Percentiles rank a stretch among this genome's conserved stretches.
These are phyloP conservation scores for Euschistus heros DNA, from an alignment of 1,140 invertebrate genomes.

Conservation along the genomic window DNA sequence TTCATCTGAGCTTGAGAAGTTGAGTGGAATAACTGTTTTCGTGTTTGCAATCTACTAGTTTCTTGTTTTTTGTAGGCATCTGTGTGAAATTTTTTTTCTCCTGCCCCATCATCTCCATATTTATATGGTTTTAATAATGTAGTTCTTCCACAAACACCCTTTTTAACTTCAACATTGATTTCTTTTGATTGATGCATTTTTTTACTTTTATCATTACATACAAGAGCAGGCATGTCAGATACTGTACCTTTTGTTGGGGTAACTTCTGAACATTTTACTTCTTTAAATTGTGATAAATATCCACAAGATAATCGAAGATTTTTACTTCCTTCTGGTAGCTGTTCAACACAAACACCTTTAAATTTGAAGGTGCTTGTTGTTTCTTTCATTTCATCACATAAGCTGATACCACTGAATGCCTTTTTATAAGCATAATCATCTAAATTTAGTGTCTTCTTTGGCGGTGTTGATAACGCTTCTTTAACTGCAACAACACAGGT, in stretches of 20 bases:
- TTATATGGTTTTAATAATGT: constrained; percentile 1
- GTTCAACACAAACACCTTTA: background rate
- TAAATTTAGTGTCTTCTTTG: background rate
- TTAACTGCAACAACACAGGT: background rate
- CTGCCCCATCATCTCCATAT: background rate
- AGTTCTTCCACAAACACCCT: background rate
- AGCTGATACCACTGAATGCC: background rate
- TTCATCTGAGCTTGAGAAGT: too few species aligned
- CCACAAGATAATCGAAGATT: background rate
- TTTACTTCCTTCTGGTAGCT: background rate
- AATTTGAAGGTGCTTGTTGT: background rate
- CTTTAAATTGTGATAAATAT: background rate
- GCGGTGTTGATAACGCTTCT: background rate
- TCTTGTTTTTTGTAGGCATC: too few species aligned
- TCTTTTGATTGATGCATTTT: background rate
- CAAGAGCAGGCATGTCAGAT: background rate
- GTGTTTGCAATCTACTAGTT: too few species aligned
- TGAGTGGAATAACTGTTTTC: too few species aligned
- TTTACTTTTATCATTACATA: background rate
- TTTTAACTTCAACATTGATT: background rate
- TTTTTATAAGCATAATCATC: background rate
- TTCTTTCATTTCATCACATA: background rate
- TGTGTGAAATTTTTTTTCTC: background rate
- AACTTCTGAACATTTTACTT: constrained; percentile 1
- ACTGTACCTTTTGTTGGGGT: background rate